Evolutionary conservation across 2,888 invertebrate species (phyloP), one percentile per base, ranked within the genome.

Genomic region (Sycophila texana): DNA sequence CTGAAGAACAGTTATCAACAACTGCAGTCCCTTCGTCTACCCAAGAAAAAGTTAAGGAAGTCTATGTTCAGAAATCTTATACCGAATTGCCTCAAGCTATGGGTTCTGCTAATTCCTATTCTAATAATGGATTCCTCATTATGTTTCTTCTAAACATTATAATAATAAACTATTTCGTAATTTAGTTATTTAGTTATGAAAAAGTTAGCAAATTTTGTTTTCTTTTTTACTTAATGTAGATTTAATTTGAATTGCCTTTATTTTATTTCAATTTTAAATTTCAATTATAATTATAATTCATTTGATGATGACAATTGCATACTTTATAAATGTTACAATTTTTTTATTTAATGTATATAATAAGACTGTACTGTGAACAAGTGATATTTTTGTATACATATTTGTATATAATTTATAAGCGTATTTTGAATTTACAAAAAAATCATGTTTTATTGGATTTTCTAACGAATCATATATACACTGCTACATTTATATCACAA

Each of bases 1-100:
- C 55, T 16, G 22, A 66, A 63, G 47, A 18, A 13, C 53, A 74
- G 30, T 0, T 10, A 22, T n/a, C 67, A 68, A 73, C 77, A 4
- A 72, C 66, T n/a, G 47, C 72, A 55, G 39, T 57, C 12, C 74
- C 65, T 57, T 3, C 47, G 20, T 39, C 13, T n/a, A 47, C 16
- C 13, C 22, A 60, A 20, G 10, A 20, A 16, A 67, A 53, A 61
- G 68, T 67, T 68, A 70, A 63, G 30, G 0, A 12, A 16, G 30
- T 22, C n/a, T 16, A 30, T 53, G 20, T 53, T 63, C 18, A 70
- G n/a, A 12, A 26, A 53, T 70, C n/a, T 18, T 26, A 67, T 18
- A 51, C 51, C 2, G 14, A 14, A 30, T 18, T n/a, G 5, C n/a
- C 30, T 14, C 10, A 26, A 39, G 16, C 20, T 16, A 14, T 14